Conservation (phyloP, 1,140 invertebrate species). For the Anadara kagoshimensis region DNA sequence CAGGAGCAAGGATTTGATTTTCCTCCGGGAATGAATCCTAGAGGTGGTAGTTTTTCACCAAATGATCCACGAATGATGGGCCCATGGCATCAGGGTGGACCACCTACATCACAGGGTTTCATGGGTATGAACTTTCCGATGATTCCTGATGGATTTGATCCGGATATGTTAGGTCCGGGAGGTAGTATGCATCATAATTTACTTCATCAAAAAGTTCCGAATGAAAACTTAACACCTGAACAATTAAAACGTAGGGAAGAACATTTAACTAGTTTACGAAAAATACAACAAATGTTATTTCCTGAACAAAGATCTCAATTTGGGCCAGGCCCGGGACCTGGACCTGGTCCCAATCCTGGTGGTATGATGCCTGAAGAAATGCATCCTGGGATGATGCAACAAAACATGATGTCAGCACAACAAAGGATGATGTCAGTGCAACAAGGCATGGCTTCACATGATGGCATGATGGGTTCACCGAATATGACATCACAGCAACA, state of each 20-base stretch:
- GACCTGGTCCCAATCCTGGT: conserved; percentile 35
- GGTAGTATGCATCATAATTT: conserved; percentile 53
- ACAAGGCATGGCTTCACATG: conserved; percentile 55
- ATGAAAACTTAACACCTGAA: conserved; percentile 97
- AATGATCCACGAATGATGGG: conserved; percentile 34
- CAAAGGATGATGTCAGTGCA: conserved; percentile 69
- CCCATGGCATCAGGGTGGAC: conserved; percentile 30
- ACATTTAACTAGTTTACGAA: conserved; percentile 90
- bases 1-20: conserved; percentile 56
- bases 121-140: conserved; percentile 50
- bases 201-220: conserved; percentile 78
- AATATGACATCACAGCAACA: conserved; percentile 46
- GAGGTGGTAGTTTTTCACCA: conserved; percentile 28
- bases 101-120: conserved; percentile 26
- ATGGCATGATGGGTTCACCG: conserved; percentile 53
- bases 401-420: conserved; percentile 61
- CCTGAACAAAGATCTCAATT: conserved; percentile 78
- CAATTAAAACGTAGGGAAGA: conserved; percentile 95
- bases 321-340: conserved; percentile 39
- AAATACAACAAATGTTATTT: conserved; percentile 94
- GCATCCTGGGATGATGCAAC: conserved; percentile 59
- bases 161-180: conserved; percentile 43
- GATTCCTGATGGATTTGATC: conserved; percentile 63
- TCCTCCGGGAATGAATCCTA: conserved; percentile 51
- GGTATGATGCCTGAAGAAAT: conserved; percentile 59